Evolutionary conservation across 2,888 invertebrate genomes (phyloP), one percentile per base, ranked within the genome.

Genomic region (Monopis laevigella): DNA sequence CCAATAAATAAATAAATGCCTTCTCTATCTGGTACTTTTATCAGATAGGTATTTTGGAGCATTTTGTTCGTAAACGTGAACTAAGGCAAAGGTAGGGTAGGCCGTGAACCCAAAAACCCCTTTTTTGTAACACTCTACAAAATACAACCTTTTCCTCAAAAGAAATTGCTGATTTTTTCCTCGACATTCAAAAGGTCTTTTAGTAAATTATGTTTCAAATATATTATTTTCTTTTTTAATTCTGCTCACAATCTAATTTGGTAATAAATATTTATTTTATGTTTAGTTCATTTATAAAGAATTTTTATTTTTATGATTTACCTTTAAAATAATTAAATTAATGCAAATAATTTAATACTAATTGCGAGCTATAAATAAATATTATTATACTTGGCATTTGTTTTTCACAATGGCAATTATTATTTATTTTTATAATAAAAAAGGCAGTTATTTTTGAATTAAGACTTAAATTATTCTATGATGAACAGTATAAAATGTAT

Each of bases 41-140:
- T n/a, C n/a, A n/a, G n/a, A n/a, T n/a, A n/a, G n/a, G n/a, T 24
- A 24, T 24, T 7, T 10, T 7, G 11, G 21, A 36, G 21, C 36
- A 36, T 36, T 36, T 21, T 36, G 36, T 36, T 21, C 36, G 17
- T 13, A 14, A 32, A 14, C 14, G 32, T 10, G 17, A 14, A 32
- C 21, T 36, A 36, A 36, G 36, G n/a, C n/a, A n/a, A n/a, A n/a
- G n/a, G n/a, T n/a, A n/a, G n/a, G n/a, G 21, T 36, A 36, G 36
- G 36, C 36, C 13, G 36, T 36, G 36, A 36, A 21, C 21, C 19
- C 18, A 21, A 36, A 13, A 36, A 21, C 32, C 32, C 17, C 32
- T 32, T 32, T 32, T 21, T 36, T 36, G 21, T 36, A 34, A 36
- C 36, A 36, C 36, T 36, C n/a, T 36, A 12, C 21, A 2, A n/a